Conservation (phyloP, 2,113 vertebrate species). For the Noturus placidus region DNA sequence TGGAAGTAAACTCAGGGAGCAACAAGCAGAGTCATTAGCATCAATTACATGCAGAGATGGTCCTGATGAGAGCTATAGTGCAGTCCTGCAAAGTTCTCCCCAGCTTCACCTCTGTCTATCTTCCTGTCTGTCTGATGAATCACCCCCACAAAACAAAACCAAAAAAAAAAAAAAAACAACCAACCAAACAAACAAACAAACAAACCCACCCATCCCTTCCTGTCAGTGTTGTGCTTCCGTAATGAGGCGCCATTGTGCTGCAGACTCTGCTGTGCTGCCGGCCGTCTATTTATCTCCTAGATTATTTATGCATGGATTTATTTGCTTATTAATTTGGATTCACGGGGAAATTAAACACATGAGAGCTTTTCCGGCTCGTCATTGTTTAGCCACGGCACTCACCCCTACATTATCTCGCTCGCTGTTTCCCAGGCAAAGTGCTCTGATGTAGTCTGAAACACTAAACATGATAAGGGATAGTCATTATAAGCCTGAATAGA, state of each 20-base stretch:
- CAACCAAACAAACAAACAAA: not conserved
- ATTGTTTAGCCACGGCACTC: conserved; percentile 47
- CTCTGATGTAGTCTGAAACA: conserved; percentile 17
- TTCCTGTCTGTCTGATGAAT: conserved; percentile 2
- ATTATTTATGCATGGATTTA: conserved; percentile 58
- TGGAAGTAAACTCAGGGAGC: conserved; percentile 35
- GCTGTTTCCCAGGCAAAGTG: conserved; percentile 9
- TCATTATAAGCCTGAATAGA: conserved; percentile 34
- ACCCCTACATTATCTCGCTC: conserved; percentile 32
- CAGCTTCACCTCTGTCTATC: conserved; percentile 1
- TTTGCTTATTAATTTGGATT: conserved; percentile 57
- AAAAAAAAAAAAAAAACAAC: too few relatives aligned
- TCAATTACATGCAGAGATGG: conserved; percentile 50
- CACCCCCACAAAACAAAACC: not conserved
- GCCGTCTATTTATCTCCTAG: conserved; percentile 52
- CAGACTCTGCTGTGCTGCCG: conserved; percentile 29
- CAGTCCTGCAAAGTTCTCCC: conserved; percentile 1
- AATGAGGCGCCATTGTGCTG: conserved; percentile 52
- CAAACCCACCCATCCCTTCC: conserved; percentile 12
- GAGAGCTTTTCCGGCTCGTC: conserved; percentile 26
- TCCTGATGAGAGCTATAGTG: conserved; percentile 24
- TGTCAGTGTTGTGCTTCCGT: conserved; percentile 25
- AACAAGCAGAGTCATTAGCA: conserved; percentile 53
- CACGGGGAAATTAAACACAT: conserved; percentile 54
- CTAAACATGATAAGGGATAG: conserved; percentile 33